Base-by-base conservation (phyloP, 2,113 vertebrate species). In the Gambusia holbrooki region DNA sequence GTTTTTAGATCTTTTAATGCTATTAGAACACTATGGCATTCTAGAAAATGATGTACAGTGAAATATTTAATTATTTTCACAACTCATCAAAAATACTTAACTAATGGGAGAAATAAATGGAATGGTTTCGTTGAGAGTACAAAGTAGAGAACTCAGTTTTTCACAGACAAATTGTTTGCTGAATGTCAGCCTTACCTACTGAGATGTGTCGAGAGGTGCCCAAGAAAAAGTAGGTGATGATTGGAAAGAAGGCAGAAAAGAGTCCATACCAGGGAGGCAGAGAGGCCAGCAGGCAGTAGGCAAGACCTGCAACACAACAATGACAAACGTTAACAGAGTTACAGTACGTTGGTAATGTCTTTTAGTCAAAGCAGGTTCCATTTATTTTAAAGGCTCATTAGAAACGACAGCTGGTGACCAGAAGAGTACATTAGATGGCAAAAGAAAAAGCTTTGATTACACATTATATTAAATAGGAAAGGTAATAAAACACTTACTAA, bases 141-240 rank as follows among this genome's bases (percentile, higher is more conserved):
- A 14, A 45, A 17, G 14, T 15, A 45, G 42, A 45, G 15, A 15
- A 45, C 3, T 15, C 42, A 45, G 14, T 15, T 45, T 35, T 35
- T 35, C 33, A 35, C 33, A 35, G 33, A 33, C 33, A 33, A 1
- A 1, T 35, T 35, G 33, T 35, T 35, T 35, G 4, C 51, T 60
- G 25, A 7, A 66, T 42, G 51, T 7, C 9, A 17, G 54, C 87
- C 97, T 96, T 92, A 99, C 98, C 98, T 10, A 95, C 96, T 82
- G 98, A 97, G 90, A 99, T 97, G 85, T 99, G 98, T 86, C 92
- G 95, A 11, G 98, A 99, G 67, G 97, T 98, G 60, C 97, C 98
- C 58, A 99, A 90, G 87, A 99, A 94, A 88, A 99, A 97, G 90
- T 99, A 99, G 42, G 94, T 82, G 71, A 99, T 15, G 0, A 95